Evolutionary conservation across 2,113 vertebrate species (phyloP).

Genomic region (Notarius lentiginosus): DNA sequence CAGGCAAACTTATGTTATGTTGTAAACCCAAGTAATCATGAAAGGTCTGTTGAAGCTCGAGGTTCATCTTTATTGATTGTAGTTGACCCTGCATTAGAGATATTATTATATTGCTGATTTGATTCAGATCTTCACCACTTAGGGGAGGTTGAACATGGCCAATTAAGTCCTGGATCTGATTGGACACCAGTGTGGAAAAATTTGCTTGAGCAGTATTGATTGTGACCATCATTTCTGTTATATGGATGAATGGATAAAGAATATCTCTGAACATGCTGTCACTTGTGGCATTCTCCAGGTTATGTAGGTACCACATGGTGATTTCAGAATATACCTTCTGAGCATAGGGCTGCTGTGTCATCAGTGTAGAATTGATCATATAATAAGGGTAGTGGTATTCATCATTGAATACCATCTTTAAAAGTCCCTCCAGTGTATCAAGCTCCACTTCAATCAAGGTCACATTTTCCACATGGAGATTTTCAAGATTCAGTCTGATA

Average conservation of each 20-base stretch:
- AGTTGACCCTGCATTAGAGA: slow-evolving; percentile 52
- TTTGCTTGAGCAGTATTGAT: slow-evolving; percentile 56
- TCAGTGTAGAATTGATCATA: slow-evolving; percentile 52
- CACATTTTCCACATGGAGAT: slow-evolving; percentile 50
- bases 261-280: slow-evolving; percentile 53
- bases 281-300: slow-evolving; percentile 63
- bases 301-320: slow-evolving; percentile 68
- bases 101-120: slow-evolving; percentile 56
- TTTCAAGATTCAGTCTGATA: slow-evolving; percentile 62
- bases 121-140: slow-evolving; percentile 55
- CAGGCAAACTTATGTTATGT: slow-evolving; percentile 50
- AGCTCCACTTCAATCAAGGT: slow-evolving; percentile 64
- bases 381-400: slow-evolving; percentile 49
- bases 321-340: slow-evolving; percentile 60
- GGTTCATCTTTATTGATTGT: slow-evolving; percentile 43
- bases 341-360: slow-evolving; percentile 39
- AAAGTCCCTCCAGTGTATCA: slow-evolving; percentile 62
- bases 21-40: not conserved
- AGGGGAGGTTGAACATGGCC: slow-evolving; percentile 59
- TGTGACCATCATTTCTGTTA: slow-evolving; percentile 64
- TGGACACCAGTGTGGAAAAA: slow-evolving; percentile 53
- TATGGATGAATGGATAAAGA: slow-evolving; percentile 57
- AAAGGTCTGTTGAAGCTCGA: slow-evolving; percentile 54
- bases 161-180: slow-evolving; percentile 55
- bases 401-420: slow-evolving; percentile 52